Evolutionary conservation across 2,113 vertebrate genomes (phyloP).

Genomic region (Dicaeum eximium): DNA sequence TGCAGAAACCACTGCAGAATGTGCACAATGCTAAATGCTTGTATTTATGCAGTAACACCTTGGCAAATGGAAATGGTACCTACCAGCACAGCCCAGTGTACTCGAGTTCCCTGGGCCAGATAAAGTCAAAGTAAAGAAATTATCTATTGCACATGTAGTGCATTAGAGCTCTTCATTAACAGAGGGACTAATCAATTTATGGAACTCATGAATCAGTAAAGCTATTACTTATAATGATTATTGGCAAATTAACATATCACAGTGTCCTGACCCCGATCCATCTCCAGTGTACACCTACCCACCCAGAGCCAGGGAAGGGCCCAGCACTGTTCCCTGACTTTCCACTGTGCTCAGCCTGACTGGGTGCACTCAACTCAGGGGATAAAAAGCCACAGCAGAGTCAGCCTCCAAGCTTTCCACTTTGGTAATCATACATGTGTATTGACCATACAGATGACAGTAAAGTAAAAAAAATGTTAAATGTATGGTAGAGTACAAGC

Average conservation of each 20-base stretch:
- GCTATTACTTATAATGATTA: slow-evolving; percentile 65
- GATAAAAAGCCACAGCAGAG: background rate
- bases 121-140: background rate
- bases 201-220: slow-evolving; percentile 64
- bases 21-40: background rate
- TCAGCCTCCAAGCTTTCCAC: background rate
- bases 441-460: background rate
- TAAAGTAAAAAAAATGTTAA: background rate
- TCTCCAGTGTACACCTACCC: background rate
- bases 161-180: slow-evolving; percentile 68
- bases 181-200: slow-evolving; percentile 64
- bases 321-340: background rate
- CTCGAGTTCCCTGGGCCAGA: background rate
- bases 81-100: background rate
- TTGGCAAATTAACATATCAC: slow-evolving; percentile 61
- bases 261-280: slow-evolving; percentile 36
- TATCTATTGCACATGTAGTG: slow-evolving; percentile 14
- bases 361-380: background rate
- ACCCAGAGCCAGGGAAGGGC: background rate
- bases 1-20: background rate
- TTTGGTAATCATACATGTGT: background rate
- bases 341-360: background rate
- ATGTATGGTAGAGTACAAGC: background rate
- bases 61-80: background rate
- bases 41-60: rapidly evolving